These are phyloP conservation scores for Cuniculus paca DNA, from an alignment of 2,797 vertebrate genomes.

Conservation along the genomic window DNA sequence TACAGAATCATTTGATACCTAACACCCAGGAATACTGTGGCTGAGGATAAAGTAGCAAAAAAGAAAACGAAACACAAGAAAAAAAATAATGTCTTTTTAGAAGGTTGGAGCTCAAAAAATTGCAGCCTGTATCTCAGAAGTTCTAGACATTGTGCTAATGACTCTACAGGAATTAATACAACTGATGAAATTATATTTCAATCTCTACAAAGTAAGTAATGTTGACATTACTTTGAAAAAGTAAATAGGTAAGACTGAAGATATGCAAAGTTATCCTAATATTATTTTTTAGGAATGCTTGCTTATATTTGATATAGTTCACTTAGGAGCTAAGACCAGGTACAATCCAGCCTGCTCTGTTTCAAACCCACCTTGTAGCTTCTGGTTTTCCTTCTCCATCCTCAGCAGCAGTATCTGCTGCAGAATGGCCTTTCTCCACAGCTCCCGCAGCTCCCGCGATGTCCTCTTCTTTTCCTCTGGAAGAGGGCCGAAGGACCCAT, in stretches of 20 bases:
- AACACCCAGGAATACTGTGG: neutral
- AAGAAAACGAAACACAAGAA: neutral
- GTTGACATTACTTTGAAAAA: neutral
- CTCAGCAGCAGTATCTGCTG: slow-evolving; percentile 98
- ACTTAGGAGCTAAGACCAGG: neutral
- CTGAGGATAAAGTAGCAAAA: neutral
- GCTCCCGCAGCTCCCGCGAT: slow-evolving; percentile 92
- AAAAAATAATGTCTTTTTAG: neutral
- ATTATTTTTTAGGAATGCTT: neutral
- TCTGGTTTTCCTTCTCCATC: slow-evolving; percentile 99
- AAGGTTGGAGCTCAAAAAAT: neutral
- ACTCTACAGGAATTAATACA: neutral
- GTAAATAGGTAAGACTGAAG: neutral
- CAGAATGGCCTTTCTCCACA: slow-evolving; percentile 98
- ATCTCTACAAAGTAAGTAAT: neutral
- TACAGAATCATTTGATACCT: neutral
- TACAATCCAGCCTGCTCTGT: too few species aligned
- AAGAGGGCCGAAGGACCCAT: slow-evolving; percentile 89
- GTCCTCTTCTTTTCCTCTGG: slow-evolving; percentile 91
- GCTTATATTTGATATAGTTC: neutral
- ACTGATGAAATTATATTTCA: neutral
- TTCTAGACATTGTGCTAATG: neutral
- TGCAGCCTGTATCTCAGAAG: neutral
- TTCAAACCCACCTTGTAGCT: slow-evolving; percentile 93
- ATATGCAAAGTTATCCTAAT: neutral